phyloP scores from a whole-genome alignment of 2,113 vertebrate genomes.

The Phalacrocorax aristotelis region DNA sequence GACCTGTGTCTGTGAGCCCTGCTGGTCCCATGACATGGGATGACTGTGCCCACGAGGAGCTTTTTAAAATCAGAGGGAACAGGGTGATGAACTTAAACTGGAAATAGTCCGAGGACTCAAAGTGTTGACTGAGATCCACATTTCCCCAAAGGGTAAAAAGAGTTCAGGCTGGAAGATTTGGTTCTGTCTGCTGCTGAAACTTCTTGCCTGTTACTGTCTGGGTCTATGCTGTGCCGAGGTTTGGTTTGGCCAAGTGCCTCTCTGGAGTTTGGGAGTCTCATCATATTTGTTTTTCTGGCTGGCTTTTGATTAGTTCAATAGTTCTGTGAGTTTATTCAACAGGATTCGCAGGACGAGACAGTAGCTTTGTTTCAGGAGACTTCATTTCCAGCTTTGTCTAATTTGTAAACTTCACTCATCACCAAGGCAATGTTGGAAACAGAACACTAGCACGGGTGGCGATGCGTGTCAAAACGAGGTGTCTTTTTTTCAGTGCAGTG shows the following conservation, averaged over 20 bases:
- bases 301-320: background rate
- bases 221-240: accelerated
- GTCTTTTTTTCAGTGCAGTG: constrained; percentile 61
- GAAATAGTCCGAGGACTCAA: background rate
- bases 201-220: background rate
- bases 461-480: background rate
- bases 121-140: background rate
- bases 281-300: background rate
- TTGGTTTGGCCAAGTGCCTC: background rate
- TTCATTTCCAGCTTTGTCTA: background rate
- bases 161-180: background rate
- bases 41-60: background rate
- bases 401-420: constrained; percentile 17
- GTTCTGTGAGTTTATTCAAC: background rate
- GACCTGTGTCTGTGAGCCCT: background rate
- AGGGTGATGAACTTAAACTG: background rate
- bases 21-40: background rate
- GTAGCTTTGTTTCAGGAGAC: background rate
- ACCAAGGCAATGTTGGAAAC: constrained; percentile 31
- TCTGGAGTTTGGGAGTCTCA: background rate
- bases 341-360: background rate
- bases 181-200: background rate
- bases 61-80: background rate
- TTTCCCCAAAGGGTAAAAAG: background rate
- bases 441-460: background rate